A percentile compares a stretch with the other conserved stretches of the same genome.
These are phyloP conservation scores for Clanis bilineata DNA, from an alignment of 2,888 invertebrate genomes.

Conservation along the genomic window DNA sequence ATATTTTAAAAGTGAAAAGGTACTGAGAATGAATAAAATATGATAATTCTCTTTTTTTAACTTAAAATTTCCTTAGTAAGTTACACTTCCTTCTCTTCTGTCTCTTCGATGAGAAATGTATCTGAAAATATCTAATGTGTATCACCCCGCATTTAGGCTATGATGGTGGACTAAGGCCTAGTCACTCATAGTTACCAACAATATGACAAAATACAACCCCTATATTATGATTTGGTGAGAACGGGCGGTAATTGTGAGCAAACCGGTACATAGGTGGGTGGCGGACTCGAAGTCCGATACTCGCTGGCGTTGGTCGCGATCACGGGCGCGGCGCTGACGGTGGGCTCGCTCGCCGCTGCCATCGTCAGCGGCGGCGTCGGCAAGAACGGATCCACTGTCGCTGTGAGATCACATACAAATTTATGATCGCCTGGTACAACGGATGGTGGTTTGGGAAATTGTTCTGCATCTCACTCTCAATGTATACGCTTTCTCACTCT, in stretches of 20 bases:
- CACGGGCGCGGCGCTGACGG: conserved; percentile 86
- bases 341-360: conserved; percentile 88
- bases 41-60: too few relatives aligned
- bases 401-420: conserved; percentile 86
- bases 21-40: too few relatives aligned
- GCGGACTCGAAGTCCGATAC: conserved; percentile 87
- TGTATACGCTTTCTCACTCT: neutral
- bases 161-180: too few relatives aligned
- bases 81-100: too few relatives aligned
- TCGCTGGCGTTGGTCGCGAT: conserved; percentile 89
- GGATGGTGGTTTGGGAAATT: conserved; percentile 8
- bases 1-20: too few relatives aligned
- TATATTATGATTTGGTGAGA: too few relatives aligned
- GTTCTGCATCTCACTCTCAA: neutral
- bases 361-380: conserved; percentile 96
- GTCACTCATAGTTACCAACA: too few relatives aligned
- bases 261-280: conserved; percentile 57
- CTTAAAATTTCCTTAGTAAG: too few relatives aligned
- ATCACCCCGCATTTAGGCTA: too few relatives aligned
- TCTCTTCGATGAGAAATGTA: too few relatives aligned
- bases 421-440: conserved; percentile 8
- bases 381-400: conserved; percentile 99
- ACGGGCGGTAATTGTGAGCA: conserved; percentile 21
- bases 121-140: too few relatives aligned
- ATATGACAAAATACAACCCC: too few relatives aligned